These are phyloP conservation scores for Hystrix cristata DNA, from an alignment of 2,113 vertebrate species.

Conservation along the genomic window DNA sequence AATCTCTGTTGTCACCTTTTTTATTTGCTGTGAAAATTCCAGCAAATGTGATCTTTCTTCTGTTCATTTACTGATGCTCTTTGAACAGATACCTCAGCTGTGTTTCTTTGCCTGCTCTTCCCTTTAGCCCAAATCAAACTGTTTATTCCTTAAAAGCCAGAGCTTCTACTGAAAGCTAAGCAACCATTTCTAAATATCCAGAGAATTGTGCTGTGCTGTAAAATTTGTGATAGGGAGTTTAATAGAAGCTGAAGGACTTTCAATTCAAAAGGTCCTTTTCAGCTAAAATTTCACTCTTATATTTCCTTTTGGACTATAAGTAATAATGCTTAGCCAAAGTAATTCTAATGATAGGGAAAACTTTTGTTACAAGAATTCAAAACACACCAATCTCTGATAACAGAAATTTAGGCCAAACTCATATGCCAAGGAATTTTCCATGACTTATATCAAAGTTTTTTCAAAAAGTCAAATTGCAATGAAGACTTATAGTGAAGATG, in stretches of 20 bases:
- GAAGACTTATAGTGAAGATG: not conserved
- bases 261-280: conserved; percentile 32
- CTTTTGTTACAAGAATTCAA: not conserved
- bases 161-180: conserved; percentile 57
- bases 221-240: conserved; percentile 21
- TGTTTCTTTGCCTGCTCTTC: conserved; percentile 47
- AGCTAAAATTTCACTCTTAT: not conserved
- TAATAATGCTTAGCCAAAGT: not conserved
- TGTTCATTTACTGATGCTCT: conserved; percentile 41
- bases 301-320: conserved; percentile 29
- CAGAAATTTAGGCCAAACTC: not conserved
- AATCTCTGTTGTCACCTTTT: conserved; percentile 39
- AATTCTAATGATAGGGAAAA: not conserved
- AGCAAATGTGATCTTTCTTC: conserved; percentile 55
- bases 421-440: not conserved
- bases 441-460: not conserved
- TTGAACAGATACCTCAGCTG: conserved; percentile 50
- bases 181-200: conserved; percentile 53
- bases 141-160: conserved; percentile 68
- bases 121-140: conserved; percentile 66
- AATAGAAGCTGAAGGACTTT: conserved; percentile 54
- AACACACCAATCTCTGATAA: not conserved
- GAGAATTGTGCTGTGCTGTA: not conserved
- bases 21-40: conserved; percentile 37
- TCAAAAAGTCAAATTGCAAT: not conserved